Base-by-base conservation (phyloP, 2,113 vertebrate genomes). In the Dermatemys mawii region DNA sequence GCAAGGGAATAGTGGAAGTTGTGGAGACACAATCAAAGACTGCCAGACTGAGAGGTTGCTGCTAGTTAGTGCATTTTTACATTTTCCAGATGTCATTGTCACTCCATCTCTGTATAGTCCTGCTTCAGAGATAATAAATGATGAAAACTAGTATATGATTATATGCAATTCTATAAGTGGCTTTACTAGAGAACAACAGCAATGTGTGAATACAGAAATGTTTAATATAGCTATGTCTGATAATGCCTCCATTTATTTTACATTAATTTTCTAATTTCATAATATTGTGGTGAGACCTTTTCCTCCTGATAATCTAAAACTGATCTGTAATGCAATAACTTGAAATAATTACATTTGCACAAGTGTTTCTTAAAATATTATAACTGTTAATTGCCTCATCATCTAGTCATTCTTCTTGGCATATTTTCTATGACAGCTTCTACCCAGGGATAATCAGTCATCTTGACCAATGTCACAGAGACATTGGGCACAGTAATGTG, bases 211-310 rank as follows among this genome's bases (percentile, higher is more conserved):
- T 55, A 78, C 2, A 81, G 53, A 90, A 35, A 87, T 85, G 1
- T 3, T 95, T 88, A 67, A 63, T n/a, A 82, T 78, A 90, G 95
- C 89, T 89, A 3, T 80, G 67, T 82, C 57, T 90, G 95, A 90
- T 90, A 96, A 86, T 11, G 93, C 32, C 32, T 63, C 17, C 2
- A 83, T 95, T 90, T 92, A 75, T 92, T 49, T 89, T 80, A 38
- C 0, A 8, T 82, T 92, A n/a, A 10, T 91, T 91, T 88, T 32
- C 78, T 88, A 0, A 84, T 86, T 91, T 79, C 81, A 46, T 46
- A 4, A 2, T 91, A 16, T 73, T 86, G 49, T 91, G 90, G 86
- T 63, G 79, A 92, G 55, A 86, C n/a, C 3, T 17, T 91, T 88
- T 54, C 9, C 6, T 87, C 79, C 26, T 83, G 86, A 93, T 95